These are phyloP conservation scores for Pelecanus crispus DNA, from an alignment of 2,113 vertebrate genomes.

Conservation along the genomic window DNA sequence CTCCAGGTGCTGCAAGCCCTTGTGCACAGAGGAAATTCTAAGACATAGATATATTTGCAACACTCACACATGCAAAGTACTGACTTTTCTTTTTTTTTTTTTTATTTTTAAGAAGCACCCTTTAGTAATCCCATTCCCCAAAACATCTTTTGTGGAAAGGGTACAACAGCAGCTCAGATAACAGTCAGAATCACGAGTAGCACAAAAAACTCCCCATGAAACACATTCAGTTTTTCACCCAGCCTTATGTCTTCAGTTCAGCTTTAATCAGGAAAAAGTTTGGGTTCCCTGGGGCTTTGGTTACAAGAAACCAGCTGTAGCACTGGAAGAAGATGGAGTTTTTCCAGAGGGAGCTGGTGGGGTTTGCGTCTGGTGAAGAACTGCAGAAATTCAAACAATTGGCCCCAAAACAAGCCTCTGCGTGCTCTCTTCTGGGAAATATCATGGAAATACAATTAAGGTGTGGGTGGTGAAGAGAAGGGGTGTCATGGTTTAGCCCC, in stretches of 20 bases:
- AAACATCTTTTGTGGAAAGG: neutral
- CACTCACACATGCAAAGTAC: neutral
- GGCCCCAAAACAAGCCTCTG: accelerated
- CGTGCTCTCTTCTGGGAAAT: neutral
- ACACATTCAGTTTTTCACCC: neutral
- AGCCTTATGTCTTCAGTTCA: neutral
- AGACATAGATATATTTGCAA: neutral
- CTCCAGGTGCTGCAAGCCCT: neutral
- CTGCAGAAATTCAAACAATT: neutral
- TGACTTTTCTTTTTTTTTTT: accelerated
- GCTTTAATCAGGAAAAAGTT: neutral
- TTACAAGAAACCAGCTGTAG: neutral
- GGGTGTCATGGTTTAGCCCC: too few species aligned
- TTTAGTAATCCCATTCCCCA: neutral
- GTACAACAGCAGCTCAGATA: neutral
- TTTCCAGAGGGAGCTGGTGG: neutral
- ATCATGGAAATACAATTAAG: accelerated
- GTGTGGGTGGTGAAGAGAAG: neutral
- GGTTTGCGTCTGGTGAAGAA: neutral
- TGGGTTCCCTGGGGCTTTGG: neutral
- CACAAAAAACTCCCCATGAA: neutral
- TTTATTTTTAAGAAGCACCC: neutral
- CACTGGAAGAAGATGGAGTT: neutral
- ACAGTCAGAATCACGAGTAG: neutral
- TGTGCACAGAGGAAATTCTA: neutral